Evolutionary conservation across 2,113 vertebrate genomes (phyloP).

Genomic region (Thunnus thynnus): DNA sequence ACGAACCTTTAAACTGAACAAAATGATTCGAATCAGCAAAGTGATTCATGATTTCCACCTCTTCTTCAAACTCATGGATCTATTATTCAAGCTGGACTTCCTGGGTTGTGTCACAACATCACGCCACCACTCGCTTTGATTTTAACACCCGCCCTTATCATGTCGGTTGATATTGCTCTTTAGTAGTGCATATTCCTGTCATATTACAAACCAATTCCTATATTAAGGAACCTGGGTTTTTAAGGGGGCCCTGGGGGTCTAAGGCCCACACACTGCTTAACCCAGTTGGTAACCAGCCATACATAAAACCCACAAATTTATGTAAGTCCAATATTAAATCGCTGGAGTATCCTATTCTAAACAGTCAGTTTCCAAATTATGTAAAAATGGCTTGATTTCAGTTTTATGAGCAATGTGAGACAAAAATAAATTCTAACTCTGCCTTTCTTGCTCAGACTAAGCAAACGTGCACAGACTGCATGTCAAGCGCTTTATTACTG

Average conservation of each 20-base stretch:
- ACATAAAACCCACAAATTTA: not conserved
- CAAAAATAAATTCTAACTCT: not conserved
- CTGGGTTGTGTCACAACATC: not conserved
- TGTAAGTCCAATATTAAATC: not conserved
- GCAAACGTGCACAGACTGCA: slow-evolving; percentile 43
- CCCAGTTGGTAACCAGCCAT: not conserved
- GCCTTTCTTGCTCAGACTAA: slow-evolving; percentile 31
- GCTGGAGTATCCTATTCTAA: not conserved
- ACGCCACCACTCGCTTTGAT: not conserved
- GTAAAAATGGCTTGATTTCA: not conserved
- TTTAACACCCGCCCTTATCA: not conserved
- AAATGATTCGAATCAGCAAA: too few species aligned
- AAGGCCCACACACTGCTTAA: too few species aligned
- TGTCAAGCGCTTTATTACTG: slow-evolving; percentile 69
- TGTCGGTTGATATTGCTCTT: not conserved
- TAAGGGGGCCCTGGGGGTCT: too few species aligned
- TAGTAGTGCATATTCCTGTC: not conserved
- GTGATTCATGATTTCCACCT: too few species aligned
- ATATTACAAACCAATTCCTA: too few species aligned
- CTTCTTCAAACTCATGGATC: too few species aligned
- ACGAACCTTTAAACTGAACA: too few species aligned
- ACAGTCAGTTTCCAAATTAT: not conserved
- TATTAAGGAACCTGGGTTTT: not conserved
- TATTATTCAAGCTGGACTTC: not conserved
- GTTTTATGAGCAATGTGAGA: not conserved